phyloP scores from a whole-genome alignment of 1,140 invertebrate species.

The Trichonephila inaurata region DNA sequence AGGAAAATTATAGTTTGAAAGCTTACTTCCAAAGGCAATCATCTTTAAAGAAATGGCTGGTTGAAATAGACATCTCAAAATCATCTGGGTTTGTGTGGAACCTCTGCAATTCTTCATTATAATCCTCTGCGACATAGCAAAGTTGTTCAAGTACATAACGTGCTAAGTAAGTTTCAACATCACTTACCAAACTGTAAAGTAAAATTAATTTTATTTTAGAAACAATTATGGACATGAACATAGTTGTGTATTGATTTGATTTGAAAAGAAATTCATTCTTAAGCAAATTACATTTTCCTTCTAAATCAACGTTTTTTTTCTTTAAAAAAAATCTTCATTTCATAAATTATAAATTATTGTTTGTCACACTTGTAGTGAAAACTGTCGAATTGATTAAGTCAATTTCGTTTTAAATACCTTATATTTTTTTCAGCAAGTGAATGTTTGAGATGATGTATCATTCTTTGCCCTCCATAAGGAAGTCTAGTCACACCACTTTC shows the following conservation, averaged over 20 bases:
- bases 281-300: not conserved
- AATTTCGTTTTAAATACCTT: conserved; percentile 54
- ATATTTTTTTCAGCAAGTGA: conserved; percentile 79
- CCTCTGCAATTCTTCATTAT: conserved; percentile 81
- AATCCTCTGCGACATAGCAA: conserved; percentile 83
- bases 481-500: conserved; percentile 82
- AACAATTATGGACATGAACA: not conserved
- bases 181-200: conserved; percentile 79
- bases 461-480: conserved; percentile 83
- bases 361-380: too few species aligned
- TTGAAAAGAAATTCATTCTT: not conserved
- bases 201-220: conserved; percentile 21
- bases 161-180: conserved; percentile 73
- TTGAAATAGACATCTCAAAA: conserved; percentile 80
- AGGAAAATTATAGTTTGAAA: not conserved
- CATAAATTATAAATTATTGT: not conserved
- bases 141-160: conserved; percentile 80
- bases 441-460: conserved; percentile 82
- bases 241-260: not conserved
- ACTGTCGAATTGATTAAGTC: too few species aligned
- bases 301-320: not conserved
- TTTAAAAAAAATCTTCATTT: not conserved
- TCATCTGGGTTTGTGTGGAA: conserved; percentile 80
- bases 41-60: conserved; percentile 79
- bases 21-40: conserved; percentile 79